Base-by-base conservation (phyloP, 37 sponge, comb jelly and placozoan genomes). In the Diacarnus erythraeanus region DNA sequence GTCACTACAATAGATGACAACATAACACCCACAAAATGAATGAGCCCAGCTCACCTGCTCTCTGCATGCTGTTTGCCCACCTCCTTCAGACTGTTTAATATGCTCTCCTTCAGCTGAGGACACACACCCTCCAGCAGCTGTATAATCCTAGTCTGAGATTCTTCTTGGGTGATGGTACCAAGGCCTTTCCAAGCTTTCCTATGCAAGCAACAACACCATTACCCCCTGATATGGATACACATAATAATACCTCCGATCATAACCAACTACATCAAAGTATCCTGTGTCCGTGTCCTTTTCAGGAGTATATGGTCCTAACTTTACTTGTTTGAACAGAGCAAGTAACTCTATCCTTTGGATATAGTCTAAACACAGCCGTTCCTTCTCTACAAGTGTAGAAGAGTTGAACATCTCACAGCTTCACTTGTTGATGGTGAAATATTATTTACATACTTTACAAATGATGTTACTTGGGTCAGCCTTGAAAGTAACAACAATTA, bases 101-200 rank as follows among this genome's bases (percentile, higher is more conserved):
- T 72, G 40, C 25, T 64, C 2, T 79, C 74, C 56, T 79, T 66
- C 35, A 86, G 57, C 27, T 40, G 21, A 17, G 80, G 80, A 25
- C 63, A 44, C 27, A 57, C 80, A 5, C 44, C 66, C 30, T 89
- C 84, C 61, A 96, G 76, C 21, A 93, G 81, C 25, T 82, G 69
- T 5, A 85, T 42, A 25, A 96, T 77, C 39, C 70, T 80, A 25
- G 58, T 43, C 79, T 78, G 84, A 0, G 94, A 89, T 15, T 90
- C 94, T 33, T 84, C 85, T 38, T 83, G 35, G 57, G 70, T 58
- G 69, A 88, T 84, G 63, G 79, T 81, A 0, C 97, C 92, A 29
- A 96, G 68, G 2, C 75, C 80, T 73, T 80, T 82, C 97, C 97
- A 96, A 17, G 86, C 88, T 74, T 96, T 93, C 59, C 97, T 96